These are phyloP conservation scores for Spinus pinus DNA, from an alignment of 2,797 vertebrate species.

Conservation along the genomic window DNA sequence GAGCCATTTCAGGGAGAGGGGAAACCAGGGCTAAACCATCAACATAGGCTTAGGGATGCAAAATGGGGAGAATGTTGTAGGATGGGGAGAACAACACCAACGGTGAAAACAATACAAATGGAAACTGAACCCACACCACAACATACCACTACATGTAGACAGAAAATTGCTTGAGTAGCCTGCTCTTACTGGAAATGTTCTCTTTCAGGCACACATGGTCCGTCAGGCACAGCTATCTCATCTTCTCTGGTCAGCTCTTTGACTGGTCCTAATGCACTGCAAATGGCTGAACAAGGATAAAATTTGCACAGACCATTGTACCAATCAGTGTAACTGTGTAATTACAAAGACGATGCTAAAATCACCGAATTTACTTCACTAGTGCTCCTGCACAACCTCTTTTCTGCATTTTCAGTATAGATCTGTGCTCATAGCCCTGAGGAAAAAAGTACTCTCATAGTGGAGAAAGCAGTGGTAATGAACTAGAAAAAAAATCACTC, in stretches of 20 bases:
- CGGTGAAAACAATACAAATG: too few species aligned
- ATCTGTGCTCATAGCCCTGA: background rate
- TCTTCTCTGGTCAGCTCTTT: background rate
- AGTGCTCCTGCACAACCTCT: background rate
- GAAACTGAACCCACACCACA: too few species aligned
- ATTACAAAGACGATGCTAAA: background rate
- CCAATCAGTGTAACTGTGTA: background rate
- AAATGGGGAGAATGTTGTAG: too few species aligned
- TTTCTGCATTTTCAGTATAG: background rate
- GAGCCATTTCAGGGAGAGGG: too few species aligned
- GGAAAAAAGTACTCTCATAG: background rate
- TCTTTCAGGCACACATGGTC: background rate
- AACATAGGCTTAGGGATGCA: too few species aligned
- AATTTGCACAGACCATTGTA: background rate
- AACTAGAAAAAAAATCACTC: background rate
- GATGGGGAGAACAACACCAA: too few species aligned
- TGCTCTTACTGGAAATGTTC: background rate
- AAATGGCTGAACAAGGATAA: background rate
- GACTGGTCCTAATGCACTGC: background rate
- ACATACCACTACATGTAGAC: background rate
- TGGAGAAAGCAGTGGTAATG: background rate
- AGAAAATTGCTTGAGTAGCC: background rate
- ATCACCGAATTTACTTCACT: background rate
- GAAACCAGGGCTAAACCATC: too few species aligned
- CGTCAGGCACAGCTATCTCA: background rate